phyloP scores from a whole-genome alignment of 2,113 vertebrate species.

The Cricetomys ansorgei region DNA sequence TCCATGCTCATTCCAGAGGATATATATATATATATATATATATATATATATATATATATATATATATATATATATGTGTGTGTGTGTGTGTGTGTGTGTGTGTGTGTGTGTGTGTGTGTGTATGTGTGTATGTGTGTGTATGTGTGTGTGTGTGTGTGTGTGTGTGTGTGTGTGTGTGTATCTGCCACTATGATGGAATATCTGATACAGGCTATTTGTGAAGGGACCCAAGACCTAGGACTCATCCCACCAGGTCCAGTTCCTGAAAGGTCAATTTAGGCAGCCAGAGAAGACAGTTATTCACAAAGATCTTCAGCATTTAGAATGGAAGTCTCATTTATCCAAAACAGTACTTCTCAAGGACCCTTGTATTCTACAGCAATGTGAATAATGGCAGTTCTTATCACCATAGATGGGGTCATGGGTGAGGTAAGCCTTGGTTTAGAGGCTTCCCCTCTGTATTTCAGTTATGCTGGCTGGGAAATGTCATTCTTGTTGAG shows the following conservation, averaged over 20 bases:
- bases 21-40: too few relatives aligned
- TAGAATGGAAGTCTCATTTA: background rate
- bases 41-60: too few relatives aligned
- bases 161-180: too few relatives aligned
- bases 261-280: background rate
- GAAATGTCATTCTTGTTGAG: slow-evolving; percentile 31
- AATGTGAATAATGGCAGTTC: background rate
- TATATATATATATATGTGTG: too few relatives aligned
- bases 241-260: too few relatives aligned
- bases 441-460: background rate
- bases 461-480: background rate
- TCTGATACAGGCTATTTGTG: background rate
- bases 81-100: too few relatives aligned
- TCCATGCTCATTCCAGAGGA: background rate
- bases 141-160: too few relatives aligned
- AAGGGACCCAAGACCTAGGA: background rate
- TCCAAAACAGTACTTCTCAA: background rate
- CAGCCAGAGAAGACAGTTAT: background rate
- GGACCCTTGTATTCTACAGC: background rate
- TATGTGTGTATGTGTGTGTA: too few relatives aligned
- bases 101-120: too few relatives aligned
- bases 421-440: background rate
- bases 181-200: background rate
- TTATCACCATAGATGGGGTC: background rate
- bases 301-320: background rate